Conservation (phyloP, 2,113 vertebrate genomes). For the Neomonachus schauinslandi region DNA sequence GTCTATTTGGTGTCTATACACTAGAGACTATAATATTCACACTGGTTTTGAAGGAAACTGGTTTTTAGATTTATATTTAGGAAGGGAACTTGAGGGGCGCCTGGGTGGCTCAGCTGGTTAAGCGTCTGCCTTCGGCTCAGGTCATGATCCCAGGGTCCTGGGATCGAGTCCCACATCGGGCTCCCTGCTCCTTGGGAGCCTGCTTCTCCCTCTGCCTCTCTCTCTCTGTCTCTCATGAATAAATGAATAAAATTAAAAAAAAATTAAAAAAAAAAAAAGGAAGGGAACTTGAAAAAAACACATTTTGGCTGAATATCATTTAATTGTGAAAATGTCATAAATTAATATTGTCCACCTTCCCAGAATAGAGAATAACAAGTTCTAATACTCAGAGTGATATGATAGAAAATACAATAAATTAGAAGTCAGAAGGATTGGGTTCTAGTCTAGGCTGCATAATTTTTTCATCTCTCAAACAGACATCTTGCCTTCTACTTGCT, state of each 20-base stretch:
- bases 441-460: background rate
- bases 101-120: too few relatives aligned
- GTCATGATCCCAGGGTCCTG: too few relatives aligned
- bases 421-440: background rate
- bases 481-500: background rate
- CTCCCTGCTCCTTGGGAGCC: too few relatives aligned
- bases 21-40: background rate
- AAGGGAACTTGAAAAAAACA: background rate
- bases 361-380: background rate
- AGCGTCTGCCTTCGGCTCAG: too few relatives aligned
- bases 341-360: background rate
- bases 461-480: background rate
- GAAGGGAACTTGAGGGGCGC: background rate
- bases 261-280: too few relatives aligned
- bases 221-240: too few relatives aligned
- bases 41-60: background rate
- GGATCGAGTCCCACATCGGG: too few relatives aligned
- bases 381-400: background rate
- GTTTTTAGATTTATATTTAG: conserved; percentile 7
- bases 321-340: background rate
- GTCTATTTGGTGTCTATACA: background rate
- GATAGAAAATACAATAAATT: background rate
- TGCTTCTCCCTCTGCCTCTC: too few relatives aligned
- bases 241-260: too few relatives aligned
- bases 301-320: background rate